Evolutionary conservation across 2,113 vertebrate genomes (phyloP), one percentile per base, ranked within the genome.

Genomic region (Geococcyx californianus): DNA sequence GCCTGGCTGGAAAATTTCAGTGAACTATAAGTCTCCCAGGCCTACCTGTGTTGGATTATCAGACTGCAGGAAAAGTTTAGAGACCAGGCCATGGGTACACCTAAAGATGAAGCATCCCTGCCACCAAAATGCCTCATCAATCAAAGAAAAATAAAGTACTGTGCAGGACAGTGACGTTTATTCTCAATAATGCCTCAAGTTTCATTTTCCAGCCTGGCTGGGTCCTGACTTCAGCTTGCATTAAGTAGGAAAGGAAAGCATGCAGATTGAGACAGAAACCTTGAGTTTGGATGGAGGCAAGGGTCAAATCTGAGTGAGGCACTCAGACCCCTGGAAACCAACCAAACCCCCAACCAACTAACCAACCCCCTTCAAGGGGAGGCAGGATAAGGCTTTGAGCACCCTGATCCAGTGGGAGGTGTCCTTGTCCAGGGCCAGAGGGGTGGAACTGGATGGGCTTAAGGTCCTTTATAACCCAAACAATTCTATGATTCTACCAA

Each of bases 11-110:
- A 73, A 90, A 70, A 52, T 40, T 19, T 20, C 44, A 38, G 10
- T 31, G 23, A 80, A 33, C 14, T 20, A 1, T 0, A 0, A 47
- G 28, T 26, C 47, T 84, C 55, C 62, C 4, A 7, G 44, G 21
- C 36, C 2, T 9, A 20, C 23, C 33, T 7, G 7, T 25, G 5
- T 10, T 42, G 16, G 40, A 18, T 13, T 20, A 31, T 34, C 4
- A 28, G 38, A 29, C 9, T 25, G 33, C 8, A 47, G 7, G 55
- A 54, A 69, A 55, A 47, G 12, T 21, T 91, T 13, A 70, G 20
- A 63, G 3, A 19, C 13, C 8, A 38, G 62, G 13, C 3, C 45
- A 21, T 0, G 0, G 17, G 42, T 18, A 34, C 2, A 62, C 3
- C 28, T 40, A 31, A 66, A 70, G 45, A 21, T 4, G 5, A 60